phyloP scores from a whole-genome alignment of 2,113 vertebrate genomes.

The Lepidothrix coronata region DNA sequence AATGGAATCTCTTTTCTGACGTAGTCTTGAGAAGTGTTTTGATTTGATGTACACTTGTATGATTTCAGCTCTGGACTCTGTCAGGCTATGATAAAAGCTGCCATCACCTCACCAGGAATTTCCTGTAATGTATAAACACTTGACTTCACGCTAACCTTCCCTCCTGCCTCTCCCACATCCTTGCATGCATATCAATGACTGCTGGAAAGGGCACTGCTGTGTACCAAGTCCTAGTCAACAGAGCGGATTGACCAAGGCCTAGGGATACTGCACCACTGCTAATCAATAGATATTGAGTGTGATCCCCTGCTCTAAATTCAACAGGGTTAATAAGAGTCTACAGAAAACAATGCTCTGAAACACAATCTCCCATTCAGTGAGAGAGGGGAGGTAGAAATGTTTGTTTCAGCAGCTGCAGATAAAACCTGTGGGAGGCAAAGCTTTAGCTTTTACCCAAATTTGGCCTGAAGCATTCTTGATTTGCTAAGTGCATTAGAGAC shows the following conservation, averaged over 20 bases:
- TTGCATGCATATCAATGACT: conserved; percentile 78
- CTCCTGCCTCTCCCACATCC: conserved; percentile 59
- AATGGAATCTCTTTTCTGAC: not conserved
- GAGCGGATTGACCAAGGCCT: conserved; percentile 81
- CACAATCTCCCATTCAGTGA: conserved; percentile 49
- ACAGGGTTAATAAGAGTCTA: conserved; percentile 80
- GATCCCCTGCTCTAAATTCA: conserved; percentile 75
- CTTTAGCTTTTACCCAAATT: conserved; percentile 68
- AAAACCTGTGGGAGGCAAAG: conserved; percentile 71
- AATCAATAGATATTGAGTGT: conserved; percentile 85
- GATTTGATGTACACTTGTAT: not conserved
- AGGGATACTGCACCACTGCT: conserved; percentile 79
- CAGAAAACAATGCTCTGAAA: conserved; percentile 66
- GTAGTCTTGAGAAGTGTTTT: not conserved
- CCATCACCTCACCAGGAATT: conserved; percentile 71
- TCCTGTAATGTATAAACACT: conserved; percentile 73
- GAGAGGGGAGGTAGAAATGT: conserved; percentile 49
- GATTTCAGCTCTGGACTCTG: conserved; percentile 30
- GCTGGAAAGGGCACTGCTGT: conserved; percentile 74
- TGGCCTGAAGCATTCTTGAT: conserved; percentile 58
- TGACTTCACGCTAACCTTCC: conserved; percentile 59
- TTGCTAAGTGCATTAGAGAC: conserved; percentile 37
- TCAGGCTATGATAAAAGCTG: conserved; percentile 68
- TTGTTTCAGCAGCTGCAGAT: conserved; percentile 74
- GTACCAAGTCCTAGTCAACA: conserved; percentile 75